Base-by-base conservation (phyloP, 2,797 vertebrate genomes). In the Danio kyathit region DNA sequence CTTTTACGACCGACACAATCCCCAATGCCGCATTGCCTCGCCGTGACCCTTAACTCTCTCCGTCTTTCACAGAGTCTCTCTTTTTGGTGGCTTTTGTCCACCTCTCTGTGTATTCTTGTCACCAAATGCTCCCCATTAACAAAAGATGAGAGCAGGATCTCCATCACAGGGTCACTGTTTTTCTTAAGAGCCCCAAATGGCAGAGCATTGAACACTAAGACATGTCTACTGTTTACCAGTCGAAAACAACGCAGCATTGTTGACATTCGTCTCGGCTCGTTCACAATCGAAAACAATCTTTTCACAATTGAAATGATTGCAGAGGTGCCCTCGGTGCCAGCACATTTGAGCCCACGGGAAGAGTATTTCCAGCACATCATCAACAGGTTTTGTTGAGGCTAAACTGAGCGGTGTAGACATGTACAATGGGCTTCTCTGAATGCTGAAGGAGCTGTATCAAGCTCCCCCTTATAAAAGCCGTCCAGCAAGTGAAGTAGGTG, bases 401-500 rank as follows among this genome's bases (percentile, higher is more conserved):
- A 40, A 77, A 69, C 75, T 46, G 64, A 43, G n/a, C 19, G n/a
- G 64, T 57, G 13, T 56, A 46, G 40, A 61, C 19, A 0, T 56
- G 65, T 69, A 74, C 79, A 77, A 81, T 82, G 49, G 66, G 43
- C 76, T 77, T 83, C 19, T 70, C 67, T 72, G 49, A 61, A 80
- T 60, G 76, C 46, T 77, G 73, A 75, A 69, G 82, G 61, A 82
- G 54, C 59, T 48, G 44, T 76, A 75, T 79, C 61, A 65, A 82
- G 60, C 56, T 81, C 40, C 16, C 76, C 19, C 73, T 59, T 49
- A 80, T 81, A 76, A 88, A 89, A 87, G 88, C 89, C 82, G 88
- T 86, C 85, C 89, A 90, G 91, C 90, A 92, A 93, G 90, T 90
- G 89, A 91, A 88, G 90, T 87, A 79, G 83, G 81, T 83, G 79